Percentiles rank a stretch among this genome's conserved stretches.
These are phyloP conservation scores for Gymnorhina tibicen DNA, from an alignment of 2,113 vertebrate species.

Conservation along the genomic window DNA sequence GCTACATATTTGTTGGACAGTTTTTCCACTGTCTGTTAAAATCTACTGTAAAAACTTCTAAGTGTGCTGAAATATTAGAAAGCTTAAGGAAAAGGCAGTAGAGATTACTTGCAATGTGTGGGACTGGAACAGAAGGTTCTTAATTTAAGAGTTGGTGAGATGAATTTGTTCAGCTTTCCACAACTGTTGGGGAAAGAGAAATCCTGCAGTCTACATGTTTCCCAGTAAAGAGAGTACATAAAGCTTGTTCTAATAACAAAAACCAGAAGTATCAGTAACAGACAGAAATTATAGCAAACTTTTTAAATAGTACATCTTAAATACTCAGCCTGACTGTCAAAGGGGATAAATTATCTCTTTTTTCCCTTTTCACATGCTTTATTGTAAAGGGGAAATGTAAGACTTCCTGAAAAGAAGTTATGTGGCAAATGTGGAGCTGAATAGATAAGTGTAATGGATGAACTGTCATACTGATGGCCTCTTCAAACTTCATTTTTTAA, in stretches of 20 bases:
- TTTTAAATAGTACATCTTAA: background rate
- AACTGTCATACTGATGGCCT: background rate
- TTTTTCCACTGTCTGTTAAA: background rate
- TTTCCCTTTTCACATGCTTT: background rate
- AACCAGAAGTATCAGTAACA: background rate
- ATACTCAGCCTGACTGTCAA: background rate
- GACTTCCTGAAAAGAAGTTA: background rate
- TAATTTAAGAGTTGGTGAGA: background rate
- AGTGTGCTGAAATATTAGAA: background rate
- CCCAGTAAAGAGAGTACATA: background rate
- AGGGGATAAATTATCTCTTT: background rate
- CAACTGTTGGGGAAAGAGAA: background rate
- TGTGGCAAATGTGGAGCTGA: background rate
- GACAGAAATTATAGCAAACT: background rate
- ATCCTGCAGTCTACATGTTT: background rate
- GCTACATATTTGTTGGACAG: background rate
- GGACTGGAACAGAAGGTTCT: background rate
- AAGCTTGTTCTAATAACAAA: background rate
- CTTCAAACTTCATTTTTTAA: background rate
- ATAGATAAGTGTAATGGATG: background rate
- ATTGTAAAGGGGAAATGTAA: background rate
- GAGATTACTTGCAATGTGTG: background rate
- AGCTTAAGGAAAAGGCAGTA: background rate
- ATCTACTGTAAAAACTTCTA: background rate
- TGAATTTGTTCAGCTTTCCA: background rate